Evolutionary conservation across 2,888 invertebrate species (phyloP), one percentile per base, ranked within the genome.

Genomic region (Rugalucina vietnamica): DNA sequence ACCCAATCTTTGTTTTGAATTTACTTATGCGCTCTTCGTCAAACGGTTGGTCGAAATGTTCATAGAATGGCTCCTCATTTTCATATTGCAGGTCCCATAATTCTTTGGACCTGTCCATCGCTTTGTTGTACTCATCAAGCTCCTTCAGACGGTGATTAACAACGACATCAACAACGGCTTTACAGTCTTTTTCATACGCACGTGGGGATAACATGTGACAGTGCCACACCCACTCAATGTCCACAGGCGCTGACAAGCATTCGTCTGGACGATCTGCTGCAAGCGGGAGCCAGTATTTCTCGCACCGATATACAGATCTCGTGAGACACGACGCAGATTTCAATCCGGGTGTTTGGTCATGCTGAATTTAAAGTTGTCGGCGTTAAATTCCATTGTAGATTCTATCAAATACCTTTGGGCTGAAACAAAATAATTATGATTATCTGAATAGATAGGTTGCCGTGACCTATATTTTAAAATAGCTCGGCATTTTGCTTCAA

Each of bases 191-290:
- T 34, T 77, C 82, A 85, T 94, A 94, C 24, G 83, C 80, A 10
- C 89, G 81, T 4, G 95, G 95, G 0, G 93, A 90, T 70, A 95
- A 86, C 91, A 95, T 91, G 84, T 95, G 95, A 39, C 94, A 94
- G 87, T 95, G 95, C 95, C 95, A 95, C 10, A 95, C 92, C 95
- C 95, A 95, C 81, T 95, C 95, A n/a, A 95, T 94, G 86, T 95
- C 95, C 32, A 95, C 81, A 4, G 95, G 95, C 3, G 95, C 95
- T 27, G 94, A 93, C 32, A 95, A 86, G 27, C 93, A 92, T 37
- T 91, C 85, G n/a, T 91, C 90, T 0, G 79, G 83, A 50, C 90
- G 83, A 43, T 90, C 86, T 14, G 93, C 94, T 77, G 94, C 94
- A 84, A 95, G 91, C 3, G 95, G 95, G 36, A 95, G 91, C 95